Conservation (phyloP, 2,113 vertebrate species). For the Archilochus colubris region DNA sequence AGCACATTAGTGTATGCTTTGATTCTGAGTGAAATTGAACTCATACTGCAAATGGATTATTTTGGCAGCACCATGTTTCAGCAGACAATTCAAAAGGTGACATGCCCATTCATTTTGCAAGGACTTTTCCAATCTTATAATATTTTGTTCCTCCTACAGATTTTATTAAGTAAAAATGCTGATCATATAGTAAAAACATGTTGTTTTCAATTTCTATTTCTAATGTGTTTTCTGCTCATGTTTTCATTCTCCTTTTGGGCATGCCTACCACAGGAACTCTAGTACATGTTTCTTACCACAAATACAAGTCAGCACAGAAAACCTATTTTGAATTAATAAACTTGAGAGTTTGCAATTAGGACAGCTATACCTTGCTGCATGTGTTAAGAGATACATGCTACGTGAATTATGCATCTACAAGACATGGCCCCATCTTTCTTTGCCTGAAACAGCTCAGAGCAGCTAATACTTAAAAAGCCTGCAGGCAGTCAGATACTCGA, state of each 20-base stretch:
- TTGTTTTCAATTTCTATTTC: background rate
- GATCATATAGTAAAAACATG: background rate
- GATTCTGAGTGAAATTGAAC: background rate
- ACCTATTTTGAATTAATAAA: background rate
- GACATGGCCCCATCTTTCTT: background rate
- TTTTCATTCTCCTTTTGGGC: background rate
- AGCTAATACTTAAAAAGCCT: background rate
- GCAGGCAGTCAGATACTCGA: background rate
- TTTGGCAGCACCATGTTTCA: background rate
- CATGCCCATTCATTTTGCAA: background rate
- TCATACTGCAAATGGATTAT: background rate
- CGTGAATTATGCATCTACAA: background rate
- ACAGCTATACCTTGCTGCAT: background rate
- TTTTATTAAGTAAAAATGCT: background rate
- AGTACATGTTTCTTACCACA: background rate
- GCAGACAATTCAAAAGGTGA: background rate
- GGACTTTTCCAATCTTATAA: background rate
- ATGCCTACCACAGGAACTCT: background rate
- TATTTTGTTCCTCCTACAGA: background rate
- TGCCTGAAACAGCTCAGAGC: background rate
- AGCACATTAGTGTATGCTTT: background rate
- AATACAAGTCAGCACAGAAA: background rate
- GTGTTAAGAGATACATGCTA: background rate
- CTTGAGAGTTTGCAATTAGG: background rate
- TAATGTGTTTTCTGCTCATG: background rate